Conservation (phyloP, 2,888 invertebrate species). For the Stegophylla sp. region DNA sequence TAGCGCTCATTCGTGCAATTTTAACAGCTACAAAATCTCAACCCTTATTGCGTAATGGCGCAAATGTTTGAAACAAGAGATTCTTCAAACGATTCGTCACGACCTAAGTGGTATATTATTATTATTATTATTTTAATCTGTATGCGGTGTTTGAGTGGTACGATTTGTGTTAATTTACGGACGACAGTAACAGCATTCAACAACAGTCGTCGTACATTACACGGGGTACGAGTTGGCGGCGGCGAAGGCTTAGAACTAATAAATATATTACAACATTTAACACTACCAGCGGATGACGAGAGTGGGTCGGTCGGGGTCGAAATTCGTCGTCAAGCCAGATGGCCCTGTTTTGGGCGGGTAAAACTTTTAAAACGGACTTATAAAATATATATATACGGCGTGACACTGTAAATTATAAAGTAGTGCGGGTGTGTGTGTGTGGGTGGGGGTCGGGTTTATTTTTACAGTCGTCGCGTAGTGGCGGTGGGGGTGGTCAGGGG, state of each 20-base stretch:
- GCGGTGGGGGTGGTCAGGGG: constrained; percentile 38
- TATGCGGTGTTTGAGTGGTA: background rate
- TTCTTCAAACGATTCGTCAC: too few species aligned
- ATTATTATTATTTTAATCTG: background rate
- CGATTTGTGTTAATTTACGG: background rate
- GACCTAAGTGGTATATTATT: too few species aligned
- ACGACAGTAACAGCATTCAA: background rate
- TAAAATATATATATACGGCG: constrained; percentile 1
- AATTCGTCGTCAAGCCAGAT: background rate
- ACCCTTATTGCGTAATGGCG: too few species aligned
- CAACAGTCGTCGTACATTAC: background rate
- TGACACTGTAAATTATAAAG: background rate
- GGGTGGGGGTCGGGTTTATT: constrained; percentile 6
- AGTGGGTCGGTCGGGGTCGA: background rate
- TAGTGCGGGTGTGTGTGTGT: background rate
- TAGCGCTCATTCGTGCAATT: too few species aligned
- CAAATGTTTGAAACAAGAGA: too few species aligned
- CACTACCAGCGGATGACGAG: background rate
- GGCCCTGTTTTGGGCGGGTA: background rate
- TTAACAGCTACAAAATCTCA: too few species aligned
- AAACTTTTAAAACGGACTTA: constrained; percentile 24
- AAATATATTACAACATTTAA: too few species aligned
- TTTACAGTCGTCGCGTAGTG: constrained; percentile 31
- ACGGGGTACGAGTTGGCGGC: background rate
- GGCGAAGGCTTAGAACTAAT: too few species aligned